Conservation (phyloP, 64 coral and sea anemone species). For the Stichodactyla helianthus region DNA sequence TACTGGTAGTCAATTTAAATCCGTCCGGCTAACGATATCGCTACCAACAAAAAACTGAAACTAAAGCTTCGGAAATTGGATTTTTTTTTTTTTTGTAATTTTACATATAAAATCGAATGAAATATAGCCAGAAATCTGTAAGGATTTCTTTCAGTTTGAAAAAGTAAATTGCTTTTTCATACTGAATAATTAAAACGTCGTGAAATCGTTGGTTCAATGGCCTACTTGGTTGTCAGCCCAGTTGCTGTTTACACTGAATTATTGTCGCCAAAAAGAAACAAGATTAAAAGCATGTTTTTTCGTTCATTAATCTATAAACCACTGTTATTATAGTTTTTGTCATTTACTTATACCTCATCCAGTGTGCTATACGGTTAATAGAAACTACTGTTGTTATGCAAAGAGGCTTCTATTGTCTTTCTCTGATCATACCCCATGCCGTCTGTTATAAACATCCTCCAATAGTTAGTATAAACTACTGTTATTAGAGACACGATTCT, state of each 20-base stretch:
- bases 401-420: too few relatives aligned
- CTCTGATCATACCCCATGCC: too few relatives aligned
- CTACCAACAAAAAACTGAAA: too few relatives aligned
- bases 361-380: background rate
- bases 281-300: background rate
- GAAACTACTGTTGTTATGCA: too few relatives aligned
- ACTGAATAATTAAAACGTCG: background rate
- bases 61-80: too few relatives aligned
- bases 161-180: background rate
- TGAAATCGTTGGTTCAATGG: background rate
- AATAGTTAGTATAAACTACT: background rate
- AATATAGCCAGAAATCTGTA: background rate
- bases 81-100: too few relatives aligned
- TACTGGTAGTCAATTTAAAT: too few relatives aligned
- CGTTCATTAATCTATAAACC: background rate
- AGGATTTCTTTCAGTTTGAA: background rate
- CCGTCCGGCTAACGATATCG: too few relatives aligned
- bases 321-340: background rate
- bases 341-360: background rate
- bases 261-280: background rate
- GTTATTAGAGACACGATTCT: too few relatives aligned
- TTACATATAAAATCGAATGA: background rate
- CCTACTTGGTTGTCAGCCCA: background rate
- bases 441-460: background rate
- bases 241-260: background rate